Base-by-base conservation (phyloP, 2,888 invertebrate genomes). In the Gibbula magus region DNA sequence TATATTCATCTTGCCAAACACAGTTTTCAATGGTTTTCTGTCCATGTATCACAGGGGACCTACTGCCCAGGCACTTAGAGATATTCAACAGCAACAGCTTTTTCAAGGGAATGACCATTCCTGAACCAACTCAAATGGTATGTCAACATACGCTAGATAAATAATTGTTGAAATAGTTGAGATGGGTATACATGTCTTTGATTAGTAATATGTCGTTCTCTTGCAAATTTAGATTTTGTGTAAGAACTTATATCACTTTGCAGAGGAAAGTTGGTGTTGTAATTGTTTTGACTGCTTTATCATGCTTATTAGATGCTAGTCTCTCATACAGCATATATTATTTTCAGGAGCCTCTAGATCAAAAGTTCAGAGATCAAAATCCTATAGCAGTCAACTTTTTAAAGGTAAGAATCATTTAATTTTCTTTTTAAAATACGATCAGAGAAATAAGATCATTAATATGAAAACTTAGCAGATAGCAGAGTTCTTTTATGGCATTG, bases 11-110 rank as follows among this genome's bases (percentile, higher is more conserved):
- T 78, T 18, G 20, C 2, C 16, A 77, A 22, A 22, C 18, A 45
- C 51, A 29, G 22, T 35, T 29, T n/a, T 53, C 13, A 51, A 45
- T 18, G 18, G 4, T 51, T 13, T 32, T 54, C 22, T 77, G 25
- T 74, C 45, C 10, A 67, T 79, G 25, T 81, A 74, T 87, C 89
- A 32, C 90, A 95, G 95, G 99, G 8, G 98, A 99, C 92, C 94
- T 99, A 80, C 94, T 98, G 87, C 97, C 97, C 0, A 94, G 98
- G 82, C 99, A 99, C 93, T 96, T 99, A 95, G 96, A 97, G 86
- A 97, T 98, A 90, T 99, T 99, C 93, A 97, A 97, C 89, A 96
- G 96, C 90, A 99, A 99, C 92, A 96, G 98, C 88, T 99, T 98
- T 93, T 97, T 97, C 91, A 95, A 96, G 94, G 99, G 99, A 18